Base-by-base conservation (phyloP, 1,140 invertebrate species). In the Ostrea denselamellosa region DNA sequence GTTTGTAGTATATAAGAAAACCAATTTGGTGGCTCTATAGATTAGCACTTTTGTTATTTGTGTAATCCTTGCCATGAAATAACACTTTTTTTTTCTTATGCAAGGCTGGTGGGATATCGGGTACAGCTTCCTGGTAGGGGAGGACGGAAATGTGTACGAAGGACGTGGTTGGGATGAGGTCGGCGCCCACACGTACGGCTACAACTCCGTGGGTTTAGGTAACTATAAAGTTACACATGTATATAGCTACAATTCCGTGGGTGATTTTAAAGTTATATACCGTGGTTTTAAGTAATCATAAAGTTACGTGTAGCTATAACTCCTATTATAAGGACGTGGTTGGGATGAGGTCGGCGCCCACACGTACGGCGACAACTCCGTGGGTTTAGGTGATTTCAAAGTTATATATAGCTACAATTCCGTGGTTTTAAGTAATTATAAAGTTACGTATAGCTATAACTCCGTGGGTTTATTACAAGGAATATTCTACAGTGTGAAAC, bases 71-170 rank as follows among this genome's bases (percentile, higher is more conserved):
- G 1, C 34, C 34, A 44, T n/a, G n/a, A n/a, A 44, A 2, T 44
- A 44, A 44, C 34, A 44, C 34, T 44, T 44, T 44, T 44, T 44
- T 5, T 44, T 44, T 44, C 5, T 44, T 44, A 2, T 44, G 34
- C 34, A 84, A 92, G 92, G 86, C 12, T 92, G 91, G 91, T 65
- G 81, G 28, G 97, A 97, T 91, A 97, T 96, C 92, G 96, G 93
- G 0, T 97, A 96, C 90, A 97, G 96, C 93, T 98, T 98, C 93
- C 96, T 96, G 19, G 95, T 97, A 9, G 97, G 97, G 2, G 97
- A 97, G 19, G 97, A 98, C 87, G 97, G 97, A 0, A 95, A 95
- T 14, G 96, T 96, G 9, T 98, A 97, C 91, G 97, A 97, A 92
- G 97, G 97, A 4, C 96, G 97, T 14, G 97, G 97, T 7, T 97